Evolutionary conservation across 2,888 invertebrate genomes (phyloP), one percentile per base, ranked within the genome.

Genomic region (Furcula furcula): DNA sequence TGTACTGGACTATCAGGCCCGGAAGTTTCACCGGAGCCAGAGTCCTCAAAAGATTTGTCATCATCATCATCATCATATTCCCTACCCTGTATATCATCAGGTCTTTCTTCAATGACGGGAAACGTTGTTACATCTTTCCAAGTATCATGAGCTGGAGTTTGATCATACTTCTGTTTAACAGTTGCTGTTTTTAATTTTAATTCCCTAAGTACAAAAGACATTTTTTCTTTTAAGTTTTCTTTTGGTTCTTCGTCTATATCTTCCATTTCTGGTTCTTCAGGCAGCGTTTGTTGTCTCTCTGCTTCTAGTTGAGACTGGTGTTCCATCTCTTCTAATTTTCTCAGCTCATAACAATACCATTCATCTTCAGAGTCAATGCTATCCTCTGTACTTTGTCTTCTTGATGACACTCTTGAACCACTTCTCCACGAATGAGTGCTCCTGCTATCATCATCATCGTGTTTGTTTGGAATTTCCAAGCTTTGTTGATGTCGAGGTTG

Each of bases 361-460:
- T 97, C 97, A 66, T 97, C 97, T 79, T 97, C 97, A 14, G 95
- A 96, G 72, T 97, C 97, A 36, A 97, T 97, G 60, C 96, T 96
- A 58, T 97, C 97, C 82, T 97, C 97, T 0, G 97, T 97, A 65
- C 96, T 96, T 80, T 97, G 97, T 31, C 97, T 90, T 50, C 97
- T 90, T 0, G 96, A 96, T 1, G 96, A 96, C 1, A 95, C 94
- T 53, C 95, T 88, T 0, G 96, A 97, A 0, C 95, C 93, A 59
- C 96, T 96, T 54, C 96, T 91, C 90, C 94, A 95, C 0, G 96
- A 96, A 81, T 96, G 94, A 2, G 95, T 96, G 69, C 96, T 96
- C 55, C 93, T 90, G 55, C 93, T 95, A 61, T 97, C 97, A 41
- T 97, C 96, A 49, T 96, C 95, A 40, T 94, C 94, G 32, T 92